These are phyloP conservation scores for Polymixis lichenea DNA, from an alignment of 2,888 invertebrate species.

Conservation along the genomic window DNA sequence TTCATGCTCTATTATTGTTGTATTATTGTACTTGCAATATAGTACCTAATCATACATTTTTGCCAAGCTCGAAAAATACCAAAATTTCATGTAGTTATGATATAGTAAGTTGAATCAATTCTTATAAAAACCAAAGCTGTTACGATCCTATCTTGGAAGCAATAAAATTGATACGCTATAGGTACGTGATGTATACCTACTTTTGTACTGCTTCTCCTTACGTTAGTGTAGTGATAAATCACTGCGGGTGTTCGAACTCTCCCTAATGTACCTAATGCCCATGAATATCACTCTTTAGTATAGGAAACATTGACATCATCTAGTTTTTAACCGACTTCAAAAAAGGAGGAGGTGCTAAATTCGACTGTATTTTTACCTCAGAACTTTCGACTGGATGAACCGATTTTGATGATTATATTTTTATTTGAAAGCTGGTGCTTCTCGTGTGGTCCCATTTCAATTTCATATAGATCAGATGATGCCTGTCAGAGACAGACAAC, in stretches of 20 bases:
- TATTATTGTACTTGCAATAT: no score
- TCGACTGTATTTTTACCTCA: no score
- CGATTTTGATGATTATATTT: no score
- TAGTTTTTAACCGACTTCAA: no score
- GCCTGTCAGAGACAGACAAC: no score
- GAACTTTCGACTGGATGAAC: no score
- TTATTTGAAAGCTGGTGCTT: no score
- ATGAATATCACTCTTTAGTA: slow-evolving; percentile 12
- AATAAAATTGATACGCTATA: background rate
- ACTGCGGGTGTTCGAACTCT: slow-evolving; percentile 26
- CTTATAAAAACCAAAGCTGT: background rate
- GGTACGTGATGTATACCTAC: slow-evolving; percentile 8
- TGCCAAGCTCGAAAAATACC: background rate
- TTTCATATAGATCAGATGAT: no score
- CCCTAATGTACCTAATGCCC: background rate
- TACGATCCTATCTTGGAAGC: background rate
- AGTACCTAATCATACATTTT: background rate
- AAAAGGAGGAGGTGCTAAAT: no score
- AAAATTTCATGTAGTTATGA: background rate
- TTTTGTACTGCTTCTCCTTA: background rate
- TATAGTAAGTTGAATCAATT: background rate
- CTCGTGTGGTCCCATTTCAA: no score
- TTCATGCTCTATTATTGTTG: no score
- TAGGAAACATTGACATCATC: background rate
- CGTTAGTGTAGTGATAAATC: slow-evolving; percentile 31